phyloP scores from a whole-genome alignment of 2,797 vertebrate genomes.

The Decapterus maruadsi region DNA sequence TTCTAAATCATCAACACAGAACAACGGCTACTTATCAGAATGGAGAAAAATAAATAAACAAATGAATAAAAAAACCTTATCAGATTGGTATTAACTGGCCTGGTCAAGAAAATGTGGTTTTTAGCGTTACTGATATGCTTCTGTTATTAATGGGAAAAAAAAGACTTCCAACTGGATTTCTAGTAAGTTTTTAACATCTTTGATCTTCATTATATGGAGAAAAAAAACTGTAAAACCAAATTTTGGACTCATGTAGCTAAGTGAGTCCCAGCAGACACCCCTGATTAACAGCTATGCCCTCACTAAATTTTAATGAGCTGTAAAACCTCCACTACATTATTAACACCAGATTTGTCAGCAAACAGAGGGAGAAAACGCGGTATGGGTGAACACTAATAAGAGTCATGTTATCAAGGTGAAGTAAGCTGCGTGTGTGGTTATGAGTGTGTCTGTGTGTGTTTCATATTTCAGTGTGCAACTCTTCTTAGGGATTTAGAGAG shows the following conservation, averaged over 20 bases:
- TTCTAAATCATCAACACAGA: background rate
- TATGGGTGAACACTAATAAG: conserved; percentile 9
- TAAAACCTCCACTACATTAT: conserved; percentile 20
- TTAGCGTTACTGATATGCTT: background rate
- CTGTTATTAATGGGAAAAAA: background rate
- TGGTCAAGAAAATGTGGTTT: background rate
- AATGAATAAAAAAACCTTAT: no score
- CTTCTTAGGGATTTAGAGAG: background rate
- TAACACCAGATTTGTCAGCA: conserved; percentile 23
- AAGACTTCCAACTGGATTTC: background rate
- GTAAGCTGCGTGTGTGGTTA: background rate
- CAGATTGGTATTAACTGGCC: background rate
- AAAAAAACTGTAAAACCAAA: background rate
- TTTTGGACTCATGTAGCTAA: background rate
- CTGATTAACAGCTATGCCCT: background rate
- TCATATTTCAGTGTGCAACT: background rate
- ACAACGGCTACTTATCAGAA: no score
- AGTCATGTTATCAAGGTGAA: conserved; percentile 26
- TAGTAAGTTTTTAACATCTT: background rate
- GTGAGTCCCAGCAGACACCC: background rate
- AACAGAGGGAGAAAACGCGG: conserved; percentile 2
- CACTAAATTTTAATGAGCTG: conserved; percentile 23
- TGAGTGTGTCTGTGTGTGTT: background rate
- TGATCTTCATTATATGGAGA: conserved; percentile 11
- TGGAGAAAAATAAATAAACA: no score